Evolutionary conservation across 2,113 vertebrate species (phyloP), one percentile per base, ranked within the genome.

Genomic region (Pampusana beccarii): DNA sequence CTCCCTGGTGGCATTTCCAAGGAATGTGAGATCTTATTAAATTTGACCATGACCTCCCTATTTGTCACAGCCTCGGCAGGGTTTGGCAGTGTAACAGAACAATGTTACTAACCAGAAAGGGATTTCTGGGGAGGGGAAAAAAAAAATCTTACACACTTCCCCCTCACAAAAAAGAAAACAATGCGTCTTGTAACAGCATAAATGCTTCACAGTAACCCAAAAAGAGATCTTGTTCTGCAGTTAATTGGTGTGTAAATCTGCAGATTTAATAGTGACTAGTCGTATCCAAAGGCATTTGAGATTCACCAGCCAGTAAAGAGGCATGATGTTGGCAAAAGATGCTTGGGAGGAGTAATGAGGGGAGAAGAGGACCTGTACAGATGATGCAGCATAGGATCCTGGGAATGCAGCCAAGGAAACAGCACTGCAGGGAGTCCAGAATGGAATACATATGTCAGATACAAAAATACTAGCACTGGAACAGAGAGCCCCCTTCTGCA

Each of bases 1-100:
- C 90, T 96, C 96, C 88, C 93, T 92, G 88, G 83, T 96, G 96
- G 96, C 93, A 93, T 95, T 95, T 97, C 86, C 74, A 75, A 87
- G 91, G 94, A 93, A 92, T 95, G 91, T 67, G 73, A 95, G 77
- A 78, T 89, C 92, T 73, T 96, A 95, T 75, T 97, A 96, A 95
- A 95, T 96, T 80, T 91, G 94, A 89, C 84, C 80, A 3, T 85
- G 94, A 93, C 94, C 92, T 97, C 84, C 23, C 80, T 65, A 31
- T 92, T 95, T 94, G 87, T 93, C 93, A 69, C 65, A 86, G 91
- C 67, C 69, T 88, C 65, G 72, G 88, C 65, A 83, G 69, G 84
- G 80, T 79, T 81, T 84, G 80, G 62, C 86, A 42, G 72, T 50
- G 80, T 75, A 78, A 66, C 78, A 78, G 74, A 91, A 69, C 36